A percentile compares a stretch with the other conserved stretches of the same genome.
Evolutionary conservation across 2,113 vertebrate genomes (phyloP).

Genomic region (Xerus inauris): DNA sequence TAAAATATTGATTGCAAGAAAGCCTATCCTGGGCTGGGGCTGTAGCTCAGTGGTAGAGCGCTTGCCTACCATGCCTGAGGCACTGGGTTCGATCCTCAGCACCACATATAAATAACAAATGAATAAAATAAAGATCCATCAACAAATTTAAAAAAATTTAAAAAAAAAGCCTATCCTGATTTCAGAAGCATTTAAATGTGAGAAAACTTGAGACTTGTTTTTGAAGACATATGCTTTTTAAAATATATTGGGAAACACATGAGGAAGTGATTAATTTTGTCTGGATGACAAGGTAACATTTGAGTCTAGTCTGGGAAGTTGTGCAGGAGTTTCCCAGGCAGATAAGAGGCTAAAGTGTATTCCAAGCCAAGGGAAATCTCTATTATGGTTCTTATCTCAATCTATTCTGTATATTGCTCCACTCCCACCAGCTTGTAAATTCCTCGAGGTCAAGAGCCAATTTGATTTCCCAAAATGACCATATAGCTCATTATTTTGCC

Average conservation of each 20-base stretch:
- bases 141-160: too few relatives aligned
- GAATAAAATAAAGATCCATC: too few relatives aligned
- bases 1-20: neutral
- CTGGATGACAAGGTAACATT: constrained; percentile 5
- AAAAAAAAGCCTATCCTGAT: neutral
- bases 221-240: neutral
- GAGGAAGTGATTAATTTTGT: constrained; percentile 41
- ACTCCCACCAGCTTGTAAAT: neutral
- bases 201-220: neutral
- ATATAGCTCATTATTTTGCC: neutral
- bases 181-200: neutral
- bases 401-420: neutral
- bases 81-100: too few relatives aligned
- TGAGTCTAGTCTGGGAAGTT: neutral
- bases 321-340: constrained; percentile 37
- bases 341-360: constrained; percentile 25
- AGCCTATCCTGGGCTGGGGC: neutral
- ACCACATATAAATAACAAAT: too few relatives aligned
- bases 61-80: too few relatives aligned
- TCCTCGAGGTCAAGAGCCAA: neutral
- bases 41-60: too few relatives aligned
- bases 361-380: neutral
- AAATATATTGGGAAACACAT: constrained; percentile 15
- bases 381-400: constrained; percentile 23
- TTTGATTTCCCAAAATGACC: constrained; percentile 10